Percentiles rank a stretch among this genome's conserved stretches.
Evolutionary conservation across 2,797 vertebrate species (phyloP).

Genomic region (Dermochelys coriacea): DNA sequence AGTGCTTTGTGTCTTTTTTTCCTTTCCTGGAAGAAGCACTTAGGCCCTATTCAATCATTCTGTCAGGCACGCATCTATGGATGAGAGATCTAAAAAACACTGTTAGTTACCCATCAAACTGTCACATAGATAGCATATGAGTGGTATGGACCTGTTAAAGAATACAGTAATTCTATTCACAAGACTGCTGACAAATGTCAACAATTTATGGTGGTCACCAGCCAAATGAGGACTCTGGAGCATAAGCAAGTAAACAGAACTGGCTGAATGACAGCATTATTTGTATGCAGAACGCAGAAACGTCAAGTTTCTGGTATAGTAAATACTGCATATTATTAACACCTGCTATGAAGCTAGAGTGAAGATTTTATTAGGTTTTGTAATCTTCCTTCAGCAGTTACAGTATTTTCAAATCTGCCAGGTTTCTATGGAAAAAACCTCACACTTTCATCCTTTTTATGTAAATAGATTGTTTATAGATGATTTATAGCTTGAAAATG

Average conservation of each 20-base stretch:
- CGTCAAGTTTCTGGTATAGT: not conserved
- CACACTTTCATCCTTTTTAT: not conserved
- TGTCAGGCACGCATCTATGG: not conserved
- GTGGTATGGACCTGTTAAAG: not conserved
- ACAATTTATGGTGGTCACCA: not conserved
- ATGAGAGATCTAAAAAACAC: not conserved
- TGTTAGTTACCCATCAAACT: not conserved
- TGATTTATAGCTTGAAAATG: not conserved
- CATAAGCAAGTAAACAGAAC: not conserved
- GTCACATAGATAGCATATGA: too few species aligned
- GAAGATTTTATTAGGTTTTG: not conserved
- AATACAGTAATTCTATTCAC: not conserved
- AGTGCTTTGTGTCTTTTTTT: not conserved
- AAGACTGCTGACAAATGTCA: not conserved
- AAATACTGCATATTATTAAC: not conserved
- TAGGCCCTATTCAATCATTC: not conserved
- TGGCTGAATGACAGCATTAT: constrained; percentile 6
- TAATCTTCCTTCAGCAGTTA: not conserved
- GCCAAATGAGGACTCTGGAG: not conserved
- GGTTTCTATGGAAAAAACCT: not conserved
- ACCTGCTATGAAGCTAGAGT: not conserved
- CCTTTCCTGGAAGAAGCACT: not conserved
- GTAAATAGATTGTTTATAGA: not conserved
- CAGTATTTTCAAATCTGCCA: not conserved
- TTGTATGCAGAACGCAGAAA: not conserved